Evolutionary conservation across 2,888 invertebrate genomes (phyloP).

Genomic region (Rhagonycha lutea): DNA sequence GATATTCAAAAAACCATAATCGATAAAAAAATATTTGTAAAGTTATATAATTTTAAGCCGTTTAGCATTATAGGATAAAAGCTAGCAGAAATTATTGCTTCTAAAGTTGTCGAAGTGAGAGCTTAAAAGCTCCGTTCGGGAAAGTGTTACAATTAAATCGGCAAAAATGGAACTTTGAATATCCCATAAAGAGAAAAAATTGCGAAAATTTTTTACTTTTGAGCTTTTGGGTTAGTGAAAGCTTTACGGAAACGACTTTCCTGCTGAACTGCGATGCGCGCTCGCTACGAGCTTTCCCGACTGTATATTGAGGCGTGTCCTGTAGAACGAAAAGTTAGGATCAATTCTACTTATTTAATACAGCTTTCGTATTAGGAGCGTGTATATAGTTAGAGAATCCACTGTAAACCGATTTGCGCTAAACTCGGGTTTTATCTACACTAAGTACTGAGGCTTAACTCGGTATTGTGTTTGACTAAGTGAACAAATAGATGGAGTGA

Average conservation of each 20-base stretch:
- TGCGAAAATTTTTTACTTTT: constrained; percentile 6
- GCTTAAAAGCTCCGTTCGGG: not conserved
- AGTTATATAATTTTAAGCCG: not conserved
- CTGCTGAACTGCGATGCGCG: constrained; percentile 34
- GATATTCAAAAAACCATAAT: not conserved
- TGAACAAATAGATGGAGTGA: constrained; percentile 58
- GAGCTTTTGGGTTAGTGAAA: constrained; percentile 17
- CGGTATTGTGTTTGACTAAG: constrained; percentile 58
- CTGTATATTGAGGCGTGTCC: constrained; percentile 48
- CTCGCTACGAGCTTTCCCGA: constrained; percentile 40
- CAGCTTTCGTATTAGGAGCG: constrained; percentile 58
- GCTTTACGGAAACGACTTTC: constrained; percentile 19
- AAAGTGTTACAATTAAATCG: not conserved
- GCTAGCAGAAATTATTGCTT: not conserved
- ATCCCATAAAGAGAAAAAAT: not conserved
- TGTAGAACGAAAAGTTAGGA: constrained; percentile 57
- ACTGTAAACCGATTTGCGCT: constrained; percentile 59
- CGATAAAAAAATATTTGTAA: not conserved
- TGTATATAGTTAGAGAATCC: constrained; percentile 58
- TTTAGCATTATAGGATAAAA: not conserved
- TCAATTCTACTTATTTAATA: constrained; percentile 59
- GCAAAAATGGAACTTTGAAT: not conserved
- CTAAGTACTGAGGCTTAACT: constrained; percentile 58
- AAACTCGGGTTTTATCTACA: constrained; percentile 58
- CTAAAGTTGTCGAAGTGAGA: not conserved